phyloP scores from a whole-genome alignment of 2,888 invertebrate genomes.

The Lapara coniferarum region DNA sequence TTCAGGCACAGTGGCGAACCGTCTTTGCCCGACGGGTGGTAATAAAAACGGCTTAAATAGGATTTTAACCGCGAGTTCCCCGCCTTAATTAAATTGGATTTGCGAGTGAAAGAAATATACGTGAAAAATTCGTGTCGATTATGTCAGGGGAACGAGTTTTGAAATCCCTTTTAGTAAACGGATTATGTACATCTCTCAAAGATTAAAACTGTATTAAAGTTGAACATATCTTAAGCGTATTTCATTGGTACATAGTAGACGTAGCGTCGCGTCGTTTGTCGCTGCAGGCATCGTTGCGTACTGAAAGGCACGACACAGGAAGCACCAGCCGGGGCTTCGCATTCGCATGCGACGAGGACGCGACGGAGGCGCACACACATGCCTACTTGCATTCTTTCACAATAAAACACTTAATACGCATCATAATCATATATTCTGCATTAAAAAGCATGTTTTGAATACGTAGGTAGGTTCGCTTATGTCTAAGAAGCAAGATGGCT shows the following conservation, averaged over 20 bases:
- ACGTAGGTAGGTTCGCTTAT: not conserved
- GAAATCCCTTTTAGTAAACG: conserved; percentile 70
- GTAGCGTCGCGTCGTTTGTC: conserved; percentile 38
- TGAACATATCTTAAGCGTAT: conserved; percentile 44
- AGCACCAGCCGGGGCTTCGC: conserved; percentile 54
- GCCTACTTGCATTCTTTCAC: conserved; percentile 29
- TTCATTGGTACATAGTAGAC: conserved; percentile 34
- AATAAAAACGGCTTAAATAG: conserved; percentile 84
- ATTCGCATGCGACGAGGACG: conserved; percentile 27
- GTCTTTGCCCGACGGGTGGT: conserved; percentile 81
- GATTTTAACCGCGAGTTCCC: conserved; percentile 83
- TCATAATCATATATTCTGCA: conserved; percentile 29
- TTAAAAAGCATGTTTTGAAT: too few relatives aligned
- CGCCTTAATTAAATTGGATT: conserved; percentile 84
- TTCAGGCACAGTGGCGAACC: conserved; percentile 76
- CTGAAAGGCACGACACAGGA: conserved; percentile 59
- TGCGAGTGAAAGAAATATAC: conserved; percentile 82
- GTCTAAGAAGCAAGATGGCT: not conserved
- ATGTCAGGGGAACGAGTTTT: conserved; percentile 75
- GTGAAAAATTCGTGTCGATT: conserved; percentile 82
- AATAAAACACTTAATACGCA: conserved; percentile 12
- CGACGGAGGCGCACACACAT: conserved; percentile 33
- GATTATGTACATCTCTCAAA: conserved; percentile 63
- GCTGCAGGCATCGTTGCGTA: conserved; percentile 42
- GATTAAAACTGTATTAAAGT: conserved; percentile 55